Evolutionary conservation across 2,888 invertebrate genomes (phyloP), one percentile per base, ranked within the genome.

Genomic region (Oxytorus armatus): DNA sequence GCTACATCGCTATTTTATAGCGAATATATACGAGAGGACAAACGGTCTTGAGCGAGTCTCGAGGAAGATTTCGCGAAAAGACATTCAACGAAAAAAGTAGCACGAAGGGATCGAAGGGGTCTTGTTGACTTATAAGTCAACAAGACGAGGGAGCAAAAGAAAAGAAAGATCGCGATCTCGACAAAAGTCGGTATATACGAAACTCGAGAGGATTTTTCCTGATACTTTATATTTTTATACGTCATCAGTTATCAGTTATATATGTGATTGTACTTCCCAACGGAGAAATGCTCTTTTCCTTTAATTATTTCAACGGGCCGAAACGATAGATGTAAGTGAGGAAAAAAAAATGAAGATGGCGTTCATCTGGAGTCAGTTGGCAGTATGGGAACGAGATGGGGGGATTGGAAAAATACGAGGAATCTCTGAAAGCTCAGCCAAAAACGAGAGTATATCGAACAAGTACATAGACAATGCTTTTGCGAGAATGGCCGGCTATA

Each of bases 401-500:
- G 1, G 25, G 29, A 16, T 18, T 59, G 7, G 5, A 14, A n/a
- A 49, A 65, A 42, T 59, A 39, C 66, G 39, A 65, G 65, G 16
- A n/a, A 14, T 70, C 57, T 36, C 65, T 21, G 11, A 25, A 66
- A 75, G 33, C 75, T 51, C 33, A 18, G 65, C 1, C 39, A 14
- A 25, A n/a, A 11, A 11, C 23, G 53, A 29, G 69, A 75, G 69
- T 59, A 49, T 53, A 55, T 70, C 51, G 72, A 76, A 68, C 23
- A 44, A 21, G 57, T 39, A 76, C 47, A 72, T 53, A 72, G 59
- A 76, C 66, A 33, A 51, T 61, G 57, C 53, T 72, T 49, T 51
- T 76, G 25, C 61, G 11, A 57, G 51, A 44, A 57, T 14, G 25
- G 39, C 3, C 14, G 53, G 36, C 51, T 33, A 23, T 29, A 51